Base-by-base conservation (phyloP, 1,140 invertebrate genomes). In the Belonocnema kinseyi region DNA sequence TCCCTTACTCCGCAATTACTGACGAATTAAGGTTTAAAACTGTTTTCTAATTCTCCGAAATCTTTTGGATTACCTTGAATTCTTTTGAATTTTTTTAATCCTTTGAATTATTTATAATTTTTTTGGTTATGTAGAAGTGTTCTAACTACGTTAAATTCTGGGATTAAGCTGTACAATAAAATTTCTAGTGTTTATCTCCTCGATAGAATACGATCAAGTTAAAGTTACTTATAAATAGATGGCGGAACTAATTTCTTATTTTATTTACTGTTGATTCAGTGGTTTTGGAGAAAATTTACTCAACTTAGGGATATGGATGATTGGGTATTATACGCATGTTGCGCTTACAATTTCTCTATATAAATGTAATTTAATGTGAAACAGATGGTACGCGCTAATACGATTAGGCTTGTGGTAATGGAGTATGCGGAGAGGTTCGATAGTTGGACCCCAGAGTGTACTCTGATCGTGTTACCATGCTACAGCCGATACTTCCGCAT, bases 371-470 rank as follows among this genome's bases (percentile, higher is more conserved):
- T 53, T 81, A 83, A 83, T 80, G 78, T 72, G 80, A 83, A 83
- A 73, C 78, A 83, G 80, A 83, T 76, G 80, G 75, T 76, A 79
- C 79, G 53, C 80, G 74, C 74, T 82, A 84, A 82, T 77, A 79
- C 73, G 76, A 80, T 82, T 84, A 77, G 78, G 78, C 82, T 82
- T 77, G 79, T 77, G 75, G 79, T 84, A 82, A 84, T 84, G 74
- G 77, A 84, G 78, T 82, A 82, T 46, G 74, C 76, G 76, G 75
- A 73, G 70, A 82, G 77, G 72, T 84, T 79, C 80, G 77, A 79
- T 80, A 84, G 76, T 84, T 81, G 76, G 51, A 53, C 78, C 82
- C 61, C 74, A 70, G 74, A 79, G 76, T 80, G 75, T 76, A 82
- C 80, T 76, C 81, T 77, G 77, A 80, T 80, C 80, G 75, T 83